Conservation (phyloP, 2,113 vertebrate genomes). For the Ammospiza nelsoni region DNA sequence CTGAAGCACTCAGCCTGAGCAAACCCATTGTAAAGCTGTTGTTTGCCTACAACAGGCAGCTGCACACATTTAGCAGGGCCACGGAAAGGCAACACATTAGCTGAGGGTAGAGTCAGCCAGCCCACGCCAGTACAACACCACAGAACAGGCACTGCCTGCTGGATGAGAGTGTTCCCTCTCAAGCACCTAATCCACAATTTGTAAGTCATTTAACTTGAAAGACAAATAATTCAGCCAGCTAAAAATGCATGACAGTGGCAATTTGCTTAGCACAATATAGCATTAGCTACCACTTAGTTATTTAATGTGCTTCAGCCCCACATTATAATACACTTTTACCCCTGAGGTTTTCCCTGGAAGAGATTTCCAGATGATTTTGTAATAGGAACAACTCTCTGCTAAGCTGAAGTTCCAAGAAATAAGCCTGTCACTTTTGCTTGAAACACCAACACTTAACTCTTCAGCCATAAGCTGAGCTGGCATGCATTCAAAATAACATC, state of each 20-base stretch:
- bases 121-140: neutral
- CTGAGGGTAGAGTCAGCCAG: neutral
- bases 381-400: neutral
- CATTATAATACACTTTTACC: neutral
- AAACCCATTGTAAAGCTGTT: constrained; percentile 32
- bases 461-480: neutral
- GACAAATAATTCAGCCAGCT: neutral
- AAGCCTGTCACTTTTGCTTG: neutral
- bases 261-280: neutral
- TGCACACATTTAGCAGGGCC: constrained; percentile 27
- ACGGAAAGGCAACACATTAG: neutral
- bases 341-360: neutral
- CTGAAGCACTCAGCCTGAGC: neutral
- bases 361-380: neutral
- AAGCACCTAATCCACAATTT: neutral
- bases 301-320: neutral
- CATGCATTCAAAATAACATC: neutral
- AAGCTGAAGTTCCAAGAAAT: neutral
- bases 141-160: neutral
- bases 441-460: neutral
- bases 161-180: neutral
- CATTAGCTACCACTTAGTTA: neutral
- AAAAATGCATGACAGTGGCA: neutral
- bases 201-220: neutral
- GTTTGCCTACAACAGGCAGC: constrained; percentile 39